phyloP scores from a whole-genome alignment of 2,113 vertebrate species.

The Siniperca chuatsi region DNA sequence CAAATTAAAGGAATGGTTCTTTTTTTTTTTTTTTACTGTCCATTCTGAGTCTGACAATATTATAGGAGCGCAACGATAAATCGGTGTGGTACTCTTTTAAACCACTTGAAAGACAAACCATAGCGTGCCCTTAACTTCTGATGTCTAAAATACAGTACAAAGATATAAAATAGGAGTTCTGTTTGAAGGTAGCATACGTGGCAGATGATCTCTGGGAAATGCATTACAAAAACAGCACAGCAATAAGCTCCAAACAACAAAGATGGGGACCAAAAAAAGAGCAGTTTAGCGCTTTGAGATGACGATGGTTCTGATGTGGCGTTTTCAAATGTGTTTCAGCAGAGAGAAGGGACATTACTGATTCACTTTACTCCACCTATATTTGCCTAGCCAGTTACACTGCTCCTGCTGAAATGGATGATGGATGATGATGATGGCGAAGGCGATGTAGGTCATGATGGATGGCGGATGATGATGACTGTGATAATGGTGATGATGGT shows the following conservation, averaged over 20 bases:
- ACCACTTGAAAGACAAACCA: background rate
- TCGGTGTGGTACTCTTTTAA: background rate
- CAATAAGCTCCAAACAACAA: background rate
- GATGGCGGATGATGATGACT: constrained; percentile 56
- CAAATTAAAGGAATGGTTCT: background rate
- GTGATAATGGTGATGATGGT: constrained; percentile 54
- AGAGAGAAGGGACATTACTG: constrained; percentile 9
- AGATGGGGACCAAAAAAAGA: background rate
- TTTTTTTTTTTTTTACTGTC: no score
- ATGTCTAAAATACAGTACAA: background rate
- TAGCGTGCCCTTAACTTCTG: background rate
- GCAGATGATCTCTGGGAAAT: background rate
- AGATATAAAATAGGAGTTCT: background rate
- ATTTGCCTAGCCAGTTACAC: constrained; percentile 22
- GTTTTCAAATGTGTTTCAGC: constrained; percentile 4
- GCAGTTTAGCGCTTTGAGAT: background rate
- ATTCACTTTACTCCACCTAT: constrained; percentile 6
- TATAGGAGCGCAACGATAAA: background rate
- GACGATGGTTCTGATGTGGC: background rate
- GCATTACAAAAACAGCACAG: background rate
- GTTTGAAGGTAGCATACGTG: constrained; percentile 3
- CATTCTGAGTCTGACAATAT: no score
- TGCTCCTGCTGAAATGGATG: constrained; percentile 30
- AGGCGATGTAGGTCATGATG: constrained; percentile 43
- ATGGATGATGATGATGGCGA: constrained; percentile 51